Evolutionary conservation across 2,888 invertebrate genomes (phyloP).

Genomic region (Pycnomerus fuliginosus): DNA sequence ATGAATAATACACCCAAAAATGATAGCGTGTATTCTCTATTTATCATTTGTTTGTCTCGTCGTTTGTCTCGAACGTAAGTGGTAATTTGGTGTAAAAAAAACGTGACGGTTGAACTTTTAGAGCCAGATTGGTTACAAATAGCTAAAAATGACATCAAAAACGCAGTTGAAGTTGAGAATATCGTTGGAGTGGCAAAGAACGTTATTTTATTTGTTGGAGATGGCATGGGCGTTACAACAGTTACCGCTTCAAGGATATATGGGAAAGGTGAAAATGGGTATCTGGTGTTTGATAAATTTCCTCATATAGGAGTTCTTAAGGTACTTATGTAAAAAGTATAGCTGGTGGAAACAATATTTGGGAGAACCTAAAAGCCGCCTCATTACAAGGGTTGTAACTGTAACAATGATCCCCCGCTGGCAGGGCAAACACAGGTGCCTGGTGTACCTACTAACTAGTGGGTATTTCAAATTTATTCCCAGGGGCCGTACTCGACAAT

Average conservation of each 20-base stretch:
- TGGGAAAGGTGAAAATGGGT: constrained; percentile 71
- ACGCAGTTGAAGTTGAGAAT: constrained; percentile 34
- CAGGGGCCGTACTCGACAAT: too few species aligned
- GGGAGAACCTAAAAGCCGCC: too few species aligned
- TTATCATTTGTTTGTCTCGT: too few species aligned
- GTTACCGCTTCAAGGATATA: constrained; percentile 80
- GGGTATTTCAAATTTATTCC: background rate
- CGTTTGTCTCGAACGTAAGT: too few species aligned
- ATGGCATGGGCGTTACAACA: constrained; percentile 89
- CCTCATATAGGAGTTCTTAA: constrained; percentile 82
- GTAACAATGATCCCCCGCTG: too few species aligned
- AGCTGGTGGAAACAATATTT: too few species aligned
- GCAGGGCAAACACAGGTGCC: too few species aligned
- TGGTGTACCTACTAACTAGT: background rate
- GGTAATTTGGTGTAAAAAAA: too few species aligned
- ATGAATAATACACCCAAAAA: too few species aligned
- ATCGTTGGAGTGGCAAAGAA: constrained; percentile 65
- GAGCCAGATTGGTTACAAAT: constrained; percentile 45
- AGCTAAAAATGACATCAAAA: constrained; percentile 40
- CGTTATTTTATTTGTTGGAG: constrained; percentile 83
- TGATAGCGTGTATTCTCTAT: too few species aligned
- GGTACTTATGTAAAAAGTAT: constrained; percentile 55
- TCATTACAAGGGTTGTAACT: too few species aligned
- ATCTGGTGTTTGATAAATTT: constrained; percentile 77
- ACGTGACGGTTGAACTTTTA: too few species aligned